Base-by-base conservation (phyloP, 2,797 vertebrate species). In the Crossoptilon crossoptilon region DNA sequence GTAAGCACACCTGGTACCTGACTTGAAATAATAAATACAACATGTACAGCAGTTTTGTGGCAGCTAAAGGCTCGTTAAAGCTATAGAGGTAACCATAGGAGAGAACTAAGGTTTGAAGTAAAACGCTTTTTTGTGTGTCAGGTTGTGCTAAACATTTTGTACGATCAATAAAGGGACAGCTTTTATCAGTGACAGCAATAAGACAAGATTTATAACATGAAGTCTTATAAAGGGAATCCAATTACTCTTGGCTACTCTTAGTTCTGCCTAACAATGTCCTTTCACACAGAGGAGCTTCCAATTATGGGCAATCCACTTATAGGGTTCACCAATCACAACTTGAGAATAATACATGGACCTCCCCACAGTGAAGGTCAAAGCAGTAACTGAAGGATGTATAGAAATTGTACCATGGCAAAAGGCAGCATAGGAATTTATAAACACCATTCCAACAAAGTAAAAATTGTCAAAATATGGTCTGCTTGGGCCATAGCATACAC, bases 401-500 rank as follows among this genome's bases (percentile, higher is more conserved):
- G 21, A 33, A 24, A 41, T 10, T 64, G 5, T 39, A 58, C 14
- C 18, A 10, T 8, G 22, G 19, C 33, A n/a, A 67, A 59, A 49
- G 11, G 14, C 31, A 70, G 2, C 23, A 19, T 17, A 41, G 53
- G 11, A 23, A 70, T 49, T 48, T 19, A 8, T 23, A 84, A 80
- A 2, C 16, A 55, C 5, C 5, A 31, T 80, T 75, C 26, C 22
- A 62, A 39, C 26, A 13, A 37, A 51, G 14, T 29, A 48, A 24
- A 17, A 60, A 62, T 23, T 46, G 22, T 58, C 49, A 63, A 56
- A 63, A 82, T n/a, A 77, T n/a, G 18, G 46, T 17, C 2, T 26
- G 8, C 58, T 67, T 73, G 29, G 43, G 7, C 29, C 22, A 43
- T 6, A 58, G 14, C 2, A 44, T 0, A 0, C 17, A 26, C 35